Evolutionary conservation across 2,888 invertebrate genomes (phyloP).

Genomic region (Pseudanteris insignis): DNA sequence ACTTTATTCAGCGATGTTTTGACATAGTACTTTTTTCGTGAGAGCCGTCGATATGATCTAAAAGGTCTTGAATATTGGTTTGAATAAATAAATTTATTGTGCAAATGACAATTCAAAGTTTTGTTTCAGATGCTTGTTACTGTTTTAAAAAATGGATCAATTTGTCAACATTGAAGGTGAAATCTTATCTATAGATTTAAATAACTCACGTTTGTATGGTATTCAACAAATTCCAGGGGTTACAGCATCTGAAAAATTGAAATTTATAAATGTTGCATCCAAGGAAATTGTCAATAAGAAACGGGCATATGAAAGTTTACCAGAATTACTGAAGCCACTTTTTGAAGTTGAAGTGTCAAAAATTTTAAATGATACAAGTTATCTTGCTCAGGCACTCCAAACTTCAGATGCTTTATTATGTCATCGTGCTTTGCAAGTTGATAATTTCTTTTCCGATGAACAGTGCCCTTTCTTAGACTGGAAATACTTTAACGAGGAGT

Average conservation of each 20-base stretch:
- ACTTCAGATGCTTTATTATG: conserved; percentile 54
- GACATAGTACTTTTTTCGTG: too few relatives aligned
- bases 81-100: background rate
- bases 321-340: conserved; percentile 48
- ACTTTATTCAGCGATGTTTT: too few relatives aligned
- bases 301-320: conserved; percentile 27
- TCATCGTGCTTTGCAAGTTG: conserved; percentile 52
- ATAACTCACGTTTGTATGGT: conserved; percentile 45
- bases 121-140: background rate
- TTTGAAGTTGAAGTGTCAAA: conserved; percentile 51
- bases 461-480: conserved; percentile 47
- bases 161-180: background rate
- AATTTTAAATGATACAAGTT: conserved; percentile 41
- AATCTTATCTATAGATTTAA: background rate
- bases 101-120: too few relatives aligned
- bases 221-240: conserved; percentile 55
- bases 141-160: background rate
- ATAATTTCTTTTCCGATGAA: conserved; percentile 55
- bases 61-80: too few relatives aligned
- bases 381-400: conserved; percentile 53
- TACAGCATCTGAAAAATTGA: conserved; percentile 52
- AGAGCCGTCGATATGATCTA: too few relatives aligned
- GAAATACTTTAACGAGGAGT: conserved; percentile 49
- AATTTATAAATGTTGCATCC: conserved; percentile 48
- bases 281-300: conserved; percentile 15